phyloP scores from a whole-genome alignment of 2,888 invertebrate genomes.

The Syrista parreyssii region DNA sequence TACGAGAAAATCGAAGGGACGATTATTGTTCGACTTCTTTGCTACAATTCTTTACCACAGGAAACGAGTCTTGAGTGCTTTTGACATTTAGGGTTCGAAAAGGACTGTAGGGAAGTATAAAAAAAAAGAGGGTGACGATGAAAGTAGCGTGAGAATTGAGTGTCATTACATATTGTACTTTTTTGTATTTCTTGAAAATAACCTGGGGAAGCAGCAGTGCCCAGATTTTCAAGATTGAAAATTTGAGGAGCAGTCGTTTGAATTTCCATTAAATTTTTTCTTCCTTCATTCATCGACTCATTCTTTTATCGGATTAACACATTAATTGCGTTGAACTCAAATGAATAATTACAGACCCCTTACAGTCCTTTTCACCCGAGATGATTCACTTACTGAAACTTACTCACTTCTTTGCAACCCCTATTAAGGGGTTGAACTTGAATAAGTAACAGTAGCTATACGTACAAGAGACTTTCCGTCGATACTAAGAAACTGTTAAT shows the following conservation, averaged over 20 bases:
- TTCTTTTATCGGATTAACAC: background rate
- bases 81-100: background rate
- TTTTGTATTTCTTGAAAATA: background rate
- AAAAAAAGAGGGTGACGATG: background rate
- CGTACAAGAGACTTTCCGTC: background rate
- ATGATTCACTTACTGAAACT: background rate
- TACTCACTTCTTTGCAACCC: background rate
- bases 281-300: background rate
- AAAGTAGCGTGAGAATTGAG: background rate
- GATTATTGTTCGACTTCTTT: background rate
- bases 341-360: background rate
- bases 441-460: background rate
- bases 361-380: background rate
- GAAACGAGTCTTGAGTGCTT: background rate
- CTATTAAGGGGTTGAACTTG: background rate
- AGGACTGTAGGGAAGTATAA: background rate
- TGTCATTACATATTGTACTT: background rate
- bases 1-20: background rate
- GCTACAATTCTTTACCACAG: background rate
- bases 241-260: background rate
- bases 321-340: background rate
- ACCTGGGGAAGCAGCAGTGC: background rate
- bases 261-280: background rate
- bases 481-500: background rate
- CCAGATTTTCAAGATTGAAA: background rate